Percentiles rank a stretch among this genome's conserved stretches.
These are phyloP conservation scores for Leptoteleia sp. DNA, from an alignment of 1,140 invertebrate species.

Conservation along the genomic window DNA sequence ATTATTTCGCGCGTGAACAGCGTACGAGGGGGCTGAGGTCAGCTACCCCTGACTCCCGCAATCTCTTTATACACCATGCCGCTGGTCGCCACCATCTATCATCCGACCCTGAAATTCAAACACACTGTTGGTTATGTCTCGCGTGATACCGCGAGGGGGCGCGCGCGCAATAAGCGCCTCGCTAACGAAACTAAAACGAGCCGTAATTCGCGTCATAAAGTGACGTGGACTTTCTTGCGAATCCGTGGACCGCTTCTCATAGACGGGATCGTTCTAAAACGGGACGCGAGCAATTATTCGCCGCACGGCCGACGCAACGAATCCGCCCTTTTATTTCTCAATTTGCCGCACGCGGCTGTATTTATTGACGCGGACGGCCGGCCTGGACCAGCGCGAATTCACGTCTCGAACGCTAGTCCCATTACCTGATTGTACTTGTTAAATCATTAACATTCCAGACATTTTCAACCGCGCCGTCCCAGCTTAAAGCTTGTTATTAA, in stretches of 20 bases:
- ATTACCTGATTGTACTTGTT: slow-evolving; percentile 74
- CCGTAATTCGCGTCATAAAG: neutral
- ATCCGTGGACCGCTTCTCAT: neutral
- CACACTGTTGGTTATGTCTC: slow-evolving; percentile 6
- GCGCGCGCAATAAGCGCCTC: neutral
- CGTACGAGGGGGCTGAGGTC: slow-evolving; percentile 81
- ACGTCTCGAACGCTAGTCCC: slow-evolving; percentile 48
- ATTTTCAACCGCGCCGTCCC: slow-evolving; percentile 35
- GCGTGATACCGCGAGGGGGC: neutral
- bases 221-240: neutral
- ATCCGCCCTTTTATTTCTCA: slow-evolving; percentile 48
- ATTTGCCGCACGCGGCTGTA: slow-evolving; percentile 23
- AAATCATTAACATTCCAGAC: slow-evolving; percentile 74
- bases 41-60: slow-evolving; percentile 80
- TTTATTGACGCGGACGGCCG: slow-evolving; percentile 30
- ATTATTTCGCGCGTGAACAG: slow-evolving; percentile 77
- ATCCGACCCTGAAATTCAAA: slow-evolving; percentile 68
- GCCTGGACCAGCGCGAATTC: slow-evolving; percentile 48
- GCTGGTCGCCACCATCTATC: slow-evolving; percentile 77
- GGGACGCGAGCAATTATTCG: too few relatives aligned
- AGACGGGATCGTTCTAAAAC: slow-evolving; percentile 6
- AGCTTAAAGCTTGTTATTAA: neutral
- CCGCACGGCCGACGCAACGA: too few relatives aligned
- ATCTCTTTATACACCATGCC: slow-evolving; percentile 81
- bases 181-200: slow-evolving; percentile 1